A percentile compares a stretch with the other conserved stretches of the same genome.
phyloP scores from a whole-genome alignment of 2,797 vertebrate genomes.

The Lutjanus argentimaculatus region DNA sequence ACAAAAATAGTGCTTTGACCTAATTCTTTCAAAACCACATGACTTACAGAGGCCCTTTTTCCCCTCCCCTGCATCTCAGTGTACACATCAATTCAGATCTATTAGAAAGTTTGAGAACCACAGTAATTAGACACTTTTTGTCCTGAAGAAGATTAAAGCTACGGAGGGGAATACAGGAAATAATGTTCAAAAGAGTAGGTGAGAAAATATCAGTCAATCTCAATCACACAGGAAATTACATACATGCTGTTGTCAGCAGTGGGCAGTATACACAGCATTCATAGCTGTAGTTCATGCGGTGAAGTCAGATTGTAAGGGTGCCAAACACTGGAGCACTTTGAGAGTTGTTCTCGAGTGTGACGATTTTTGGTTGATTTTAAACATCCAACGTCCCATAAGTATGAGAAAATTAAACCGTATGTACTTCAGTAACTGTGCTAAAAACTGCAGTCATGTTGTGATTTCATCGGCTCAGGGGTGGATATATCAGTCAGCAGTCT shows the following conservation, averaged over 20 bases:
- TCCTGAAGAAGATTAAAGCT: background rate
- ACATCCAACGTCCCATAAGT: background rate
- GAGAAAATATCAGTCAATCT: background rate
- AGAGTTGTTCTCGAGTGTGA: background rate
- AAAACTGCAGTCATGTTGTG: background rate
- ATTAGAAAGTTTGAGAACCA: background rate
- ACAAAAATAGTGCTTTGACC: slow-evolving; percentile 49
- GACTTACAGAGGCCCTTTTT: background rate
- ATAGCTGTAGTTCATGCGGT: background rate
- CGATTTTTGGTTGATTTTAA: background rate
- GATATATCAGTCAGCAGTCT: background rate
- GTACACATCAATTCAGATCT: background rate
- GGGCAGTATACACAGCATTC: background rate
- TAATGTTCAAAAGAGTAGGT: background rate
- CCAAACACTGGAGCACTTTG: background rate
- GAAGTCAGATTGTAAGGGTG: background rate
- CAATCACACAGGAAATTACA: background rate
- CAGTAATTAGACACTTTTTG: background rate
- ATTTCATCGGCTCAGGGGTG: background rate
- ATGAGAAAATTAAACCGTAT: background rate
- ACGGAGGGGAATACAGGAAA: background rate
- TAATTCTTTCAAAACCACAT: slow-evolving; percentile 47
- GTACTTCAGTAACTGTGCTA: background rate
- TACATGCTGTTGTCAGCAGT: background rate
- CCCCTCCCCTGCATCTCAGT: background rate